phyloP scores from a whole-genome alignment of 2,113 vertebrate genomes.

The Ariopsis seemanni region DNA sequence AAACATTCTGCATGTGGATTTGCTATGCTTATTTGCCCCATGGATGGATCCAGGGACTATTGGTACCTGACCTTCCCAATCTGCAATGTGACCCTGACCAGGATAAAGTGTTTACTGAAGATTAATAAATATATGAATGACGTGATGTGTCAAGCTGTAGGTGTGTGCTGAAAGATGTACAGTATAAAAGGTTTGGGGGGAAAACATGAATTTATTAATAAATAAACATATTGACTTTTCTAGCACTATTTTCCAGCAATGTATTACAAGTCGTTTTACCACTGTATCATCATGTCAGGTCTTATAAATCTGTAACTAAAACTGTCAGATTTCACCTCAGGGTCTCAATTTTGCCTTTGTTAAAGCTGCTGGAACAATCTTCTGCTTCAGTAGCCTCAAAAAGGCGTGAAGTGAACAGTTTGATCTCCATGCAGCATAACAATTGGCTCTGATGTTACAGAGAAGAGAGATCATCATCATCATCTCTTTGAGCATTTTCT shows the following conservation, averaged over 20 bases:
- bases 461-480: not conserved
- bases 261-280: not conserved
- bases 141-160: not conserved
- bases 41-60: not conserved
- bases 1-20: too few relatives aligned
- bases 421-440: not conserved
- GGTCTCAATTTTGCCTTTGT: not conserved
- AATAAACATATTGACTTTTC: not conserved
- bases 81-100: not conserved
- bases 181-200: not conserved
- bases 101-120: not conserved
- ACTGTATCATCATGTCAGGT: not conserved
- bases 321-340: not conserved
- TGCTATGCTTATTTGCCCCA: too few relatives aligned
- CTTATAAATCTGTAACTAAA: not conserved
- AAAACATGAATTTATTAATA: not conserved
- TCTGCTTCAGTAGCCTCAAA: constrained; percentile 2
- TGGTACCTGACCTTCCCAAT: not conserved
- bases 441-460: not conserved
- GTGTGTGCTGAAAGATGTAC: not conserved
- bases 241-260: not conserved
- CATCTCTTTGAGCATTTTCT: not conserved
- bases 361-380: not conserved
- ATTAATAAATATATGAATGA: not conserved
- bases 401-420: not conserved